Evolutionary conservation across 2,888 invertebrate genomes (phyloP).

Genomic region (Rotaria macrura): DNA sequence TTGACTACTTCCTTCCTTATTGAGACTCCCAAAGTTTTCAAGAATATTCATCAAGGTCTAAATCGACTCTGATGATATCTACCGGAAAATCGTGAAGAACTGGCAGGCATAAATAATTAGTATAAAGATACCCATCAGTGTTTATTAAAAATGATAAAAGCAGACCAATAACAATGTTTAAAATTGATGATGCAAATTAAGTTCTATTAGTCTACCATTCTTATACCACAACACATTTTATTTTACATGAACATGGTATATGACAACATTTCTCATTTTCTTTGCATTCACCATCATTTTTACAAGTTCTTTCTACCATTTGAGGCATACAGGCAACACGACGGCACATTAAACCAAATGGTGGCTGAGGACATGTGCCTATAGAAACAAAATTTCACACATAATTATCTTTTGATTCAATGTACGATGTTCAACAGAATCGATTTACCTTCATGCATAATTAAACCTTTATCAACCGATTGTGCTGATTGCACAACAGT

Average conservation of each 20-base stretch:
- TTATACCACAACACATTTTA: not conserved
- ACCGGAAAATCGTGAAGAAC: not conserved
- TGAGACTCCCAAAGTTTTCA: too few species aligned
- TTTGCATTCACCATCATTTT: constrained; percentile 5
- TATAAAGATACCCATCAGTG: not conserved
- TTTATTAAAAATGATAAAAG: not conserved
- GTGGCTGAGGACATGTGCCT: not conserved
- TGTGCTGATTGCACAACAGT: not conserved
- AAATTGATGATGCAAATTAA: not conserved
- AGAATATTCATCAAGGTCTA: too few species aligned
- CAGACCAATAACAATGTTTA: not conserved
- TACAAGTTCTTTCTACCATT: constrained; percentile 18
- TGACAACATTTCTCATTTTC: constrained; percentile 20
- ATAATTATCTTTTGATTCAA: not conserved
- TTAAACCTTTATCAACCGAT: not conserved
- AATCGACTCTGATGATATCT: too few species aligned
- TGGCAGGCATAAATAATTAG: not conserved
- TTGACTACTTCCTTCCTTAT: too few species aligned
- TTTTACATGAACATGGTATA: not conserved
- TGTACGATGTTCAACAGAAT: not conserved
- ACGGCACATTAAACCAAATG: not conserved
- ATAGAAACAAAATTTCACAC: not conserved
- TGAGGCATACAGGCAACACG: not conserved
- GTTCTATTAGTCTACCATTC: not conserved
- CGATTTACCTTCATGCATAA: constrained; percentile 7